Evolutionary conservation across 1,140 invertebrate species (phyloP).

Genomic region (Aporrectodea caliginosa): DNA sequence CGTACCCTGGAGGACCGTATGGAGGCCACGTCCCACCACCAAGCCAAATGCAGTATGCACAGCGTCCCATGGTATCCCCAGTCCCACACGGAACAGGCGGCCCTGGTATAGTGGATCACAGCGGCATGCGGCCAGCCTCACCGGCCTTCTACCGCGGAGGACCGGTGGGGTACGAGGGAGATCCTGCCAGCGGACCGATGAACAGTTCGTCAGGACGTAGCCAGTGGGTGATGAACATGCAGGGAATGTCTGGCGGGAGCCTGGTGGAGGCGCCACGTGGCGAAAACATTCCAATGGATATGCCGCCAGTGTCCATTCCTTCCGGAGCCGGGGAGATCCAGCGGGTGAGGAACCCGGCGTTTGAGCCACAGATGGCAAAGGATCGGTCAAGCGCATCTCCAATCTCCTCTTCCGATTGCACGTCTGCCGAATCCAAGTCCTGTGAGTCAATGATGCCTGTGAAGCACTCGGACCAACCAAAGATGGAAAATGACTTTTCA

Average conservation of each 20-base stretch:
- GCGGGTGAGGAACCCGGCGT: neutral
- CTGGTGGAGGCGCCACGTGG: neutral
- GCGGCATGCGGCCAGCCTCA: neutral
- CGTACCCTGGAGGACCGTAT: neutral
- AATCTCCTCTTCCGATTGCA: neutral
- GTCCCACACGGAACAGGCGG: neutral
- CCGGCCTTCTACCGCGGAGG: neutral
- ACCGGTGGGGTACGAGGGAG: neutral
- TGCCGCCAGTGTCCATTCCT: neutral
- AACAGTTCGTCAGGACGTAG: neutral
- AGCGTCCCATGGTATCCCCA: neutral
- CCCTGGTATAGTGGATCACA: neutral
- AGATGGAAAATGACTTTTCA: neutral
- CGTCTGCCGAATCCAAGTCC: neutral
- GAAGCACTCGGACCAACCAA: neutral
- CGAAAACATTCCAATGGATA: neutral
- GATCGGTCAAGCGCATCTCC: neutral
- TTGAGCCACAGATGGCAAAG: neutral
- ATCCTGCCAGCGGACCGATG: neutral
- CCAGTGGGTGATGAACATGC: neutral
- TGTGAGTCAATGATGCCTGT: neutral
- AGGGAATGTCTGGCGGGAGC: neutral
- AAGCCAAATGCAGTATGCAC: neutral
- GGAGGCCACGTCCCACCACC: neutral
- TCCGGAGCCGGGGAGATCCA: neutral